phyloP scores from a whole-genome alignment of 2,797 vertebrate genomes.

The Sebastes ruberrimus region DNA sequence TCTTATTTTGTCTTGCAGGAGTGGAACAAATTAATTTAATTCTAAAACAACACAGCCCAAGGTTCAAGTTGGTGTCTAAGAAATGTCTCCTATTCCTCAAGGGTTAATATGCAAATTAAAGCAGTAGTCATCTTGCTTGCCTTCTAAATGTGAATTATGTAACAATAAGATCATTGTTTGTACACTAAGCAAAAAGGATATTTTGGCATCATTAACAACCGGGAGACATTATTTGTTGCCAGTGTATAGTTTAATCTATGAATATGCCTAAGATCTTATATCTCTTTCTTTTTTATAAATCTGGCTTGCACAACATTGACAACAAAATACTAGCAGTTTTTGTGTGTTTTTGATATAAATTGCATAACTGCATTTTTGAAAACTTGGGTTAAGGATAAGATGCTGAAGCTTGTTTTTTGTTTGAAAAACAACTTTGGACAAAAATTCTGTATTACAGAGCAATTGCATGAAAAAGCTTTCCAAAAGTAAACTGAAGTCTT shows the following conservation, averaged over 20 bases:
- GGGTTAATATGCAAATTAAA: slow-evolving; percentile 33
- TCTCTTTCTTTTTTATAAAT: background rate
- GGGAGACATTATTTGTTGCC: background rate
- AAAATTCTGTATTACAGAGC: background rate
- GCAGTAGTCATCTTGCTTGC: background rate
- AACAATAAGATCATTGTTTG: slow-evolving; percentile 43
- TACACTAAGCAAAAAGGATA: slow-evolving; percentile 34
- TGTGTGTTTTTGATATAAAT: background rate
- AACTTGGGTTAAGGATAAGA: background rate
- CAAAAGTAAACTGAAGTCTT: background rate
- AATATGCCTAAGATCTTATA: background rate
- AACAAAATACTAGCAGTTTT: background rate
- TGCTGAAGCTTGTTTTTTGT: background rate
- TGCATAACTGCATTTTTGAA: background rate
- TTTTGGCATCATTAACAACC: slow-evolving; percentile 32
- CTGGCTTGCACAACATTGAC: background rate
- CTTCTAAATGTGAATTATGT: slow-evolving; percentile 55
- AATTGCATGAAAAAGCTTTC: background rate
- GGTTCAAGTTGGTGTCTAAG: background rate
- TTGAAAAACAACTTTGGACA: background rate
- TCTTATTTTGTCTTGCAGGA: slow-evolving; percentile 10
- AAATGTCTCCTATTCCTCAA: slow-evolving; percentile 47
- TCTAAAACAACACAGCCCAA: background rate
- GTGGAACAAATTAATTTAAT: background rate
- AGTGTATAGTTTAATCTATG: background rate